These are phyloP conservation scores for Dromococcyx pavoninus DNA, from an alignment of 2,797 vertebrate species.

Conservation along the genomic window DNA sequence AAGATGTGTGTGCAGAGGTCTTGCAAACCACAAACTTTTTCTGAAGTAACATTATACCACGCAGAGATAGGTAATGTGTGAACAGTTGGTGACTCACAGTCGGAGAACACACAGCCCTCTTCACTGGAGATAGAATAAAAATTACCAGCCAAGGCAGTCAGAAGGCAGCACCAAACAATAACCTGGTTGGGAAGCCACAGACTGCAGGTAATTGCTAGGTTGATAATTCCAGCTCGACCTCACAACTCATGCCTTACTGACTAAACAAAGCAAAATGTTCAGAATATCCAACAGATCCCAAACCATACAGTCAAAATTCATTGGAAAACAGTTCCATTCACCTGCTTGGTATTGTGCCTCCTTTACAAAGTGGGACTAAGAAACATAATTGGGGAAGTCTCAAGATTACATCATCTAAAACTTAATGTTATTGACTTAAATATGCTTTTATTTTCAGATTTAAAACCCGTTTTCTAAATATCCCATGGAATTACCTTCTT, in stretches of 20 bases:
- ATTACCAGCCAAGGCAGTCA: not conserved
- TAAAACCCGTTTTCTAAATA: conserved; percentile 71
- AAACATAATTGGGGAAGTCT: not conserved
- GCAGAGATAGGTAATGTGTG: not conserved
- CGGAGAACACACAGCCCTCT: not conserved
- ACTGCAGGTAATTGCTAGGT: not conserved
- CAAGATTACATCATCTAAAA: not conserved
- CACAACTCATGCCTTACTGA: fast-evolving
- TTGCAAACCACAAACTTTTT: not conserved
- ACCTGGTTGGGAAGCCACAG: not conserved
- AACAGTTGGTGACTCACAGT: not conserved
- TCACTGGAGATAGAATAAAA: not conserved
- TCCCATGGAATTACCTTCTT: conserved; percentile 58
- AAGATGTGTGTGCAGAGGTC: not conserved
- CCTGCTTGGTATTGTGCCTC: not conserved
- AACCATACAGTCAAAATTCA: not conserved
- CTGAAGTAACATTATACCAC: not conserved
- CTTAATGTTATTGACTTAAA: not conserved
- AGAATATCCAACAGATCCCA: not conserved
- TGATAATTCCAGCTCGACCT: not conserved
- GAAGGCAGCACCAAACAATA: not conserved
- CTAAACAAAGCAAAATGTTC: not conserved
- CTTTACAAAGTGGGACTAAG: not conserved
- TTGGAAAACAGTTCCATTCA: not conserved
- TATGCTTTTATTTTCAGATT: conserved; percentile 15